A percentile compares a stretch with the other conserved stretches of the same genome.
Conservation (phyloP, 1,140 invertebrate species). For the Drosophila repletoides region DNA sequence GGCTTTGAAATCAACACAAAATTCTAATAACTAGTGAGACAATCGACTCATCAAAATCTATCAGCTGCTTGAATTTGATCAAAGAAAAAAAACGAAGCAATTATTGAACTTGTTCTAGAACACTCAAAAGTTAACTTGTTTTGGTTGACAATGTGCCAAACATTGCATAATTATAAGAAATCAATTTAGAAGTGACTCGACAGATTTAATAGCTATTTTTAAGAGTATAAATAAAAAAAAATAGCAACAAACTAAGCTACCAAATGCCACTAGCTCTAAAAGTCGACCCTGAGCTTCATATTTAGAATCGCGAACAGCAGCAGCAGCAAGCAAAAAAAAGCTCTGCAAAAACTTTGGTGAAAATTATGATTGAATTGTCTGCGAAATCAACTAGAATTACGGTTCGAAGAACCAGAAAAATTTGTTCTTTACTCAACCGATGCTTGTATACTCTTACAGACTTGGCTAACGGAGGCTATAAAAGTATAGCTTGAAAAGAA, state of each 20-base stretch:
- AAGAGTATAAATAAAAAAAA: neutral
- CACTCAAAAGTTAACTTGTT: constrained; percentile 2
- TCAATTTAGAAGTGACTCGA: constrained; percentile 33
- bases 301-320: neutral
- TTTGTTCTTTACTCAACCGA: too few species aligned
- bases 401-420: too few species aligned
- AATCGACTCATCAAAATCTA: constrained; percentile 7
- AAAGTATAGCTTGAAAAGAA: too few species aligned
- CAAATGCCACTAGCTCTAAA: neutral
- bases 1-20: neutral
- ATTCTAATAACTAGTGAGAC: neutral
- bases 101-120: constrained; percentile 55
- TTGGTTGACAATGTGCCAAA: neutral
- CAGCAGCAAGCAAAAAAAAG: too few species aligned
- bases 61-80: constrained; percentile 7
- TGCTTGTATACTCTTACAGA: too few species aligned
- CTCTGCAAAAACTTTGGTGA: neutral
- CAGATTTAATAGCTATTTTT: constrained; percentile 11
- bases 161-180: constrained; percentile 55
- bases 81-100: constrained; percentile 33
- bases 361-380: neutral
- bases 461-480: too few species aligned
- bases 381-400: neutral
- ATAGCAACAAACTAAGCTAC: neutral
- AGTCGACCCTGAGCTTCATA: neutral